Evolutionary conservation across 1,140 invertebrate genomes (phyloP).

Genomic region (Dysdera silvatica): DNA sequence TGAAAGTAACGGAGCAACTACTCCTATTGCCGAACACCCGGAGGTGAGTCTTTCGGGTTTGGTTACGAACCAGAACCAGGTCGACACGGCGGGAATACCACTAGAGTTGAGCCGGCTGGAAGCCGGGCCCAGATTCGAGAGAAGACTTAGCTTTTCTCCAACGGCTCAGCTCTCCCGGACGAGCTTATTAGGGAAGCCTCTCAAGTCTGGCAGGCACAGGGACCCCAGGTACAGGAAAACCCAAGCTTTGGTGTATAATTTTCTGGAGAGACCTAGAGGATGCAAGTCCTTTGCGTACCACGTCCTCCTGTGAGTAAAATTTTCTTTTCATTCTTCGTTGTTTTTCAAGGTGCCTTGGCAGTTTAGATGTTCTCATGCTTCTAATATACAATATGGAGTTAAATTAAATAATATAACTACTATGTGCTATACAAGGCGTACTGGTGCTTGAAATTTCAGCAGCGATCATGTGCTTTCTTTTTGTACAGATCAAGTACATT

Average conservation of each 20-base stretch:
- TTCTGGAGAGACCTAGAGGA: conserved; percentile 81
- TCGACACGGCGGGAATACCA: conserved; percentile 24
- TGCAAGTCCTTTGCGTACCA: conserved; percentile 78
- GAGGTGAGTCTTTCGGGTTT: conserved; percentile 1
- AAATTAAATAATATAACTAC: too few species aligned
- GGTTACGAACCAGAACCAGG: neutral
- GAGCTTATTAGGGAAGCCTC: conserved; percentile 80
- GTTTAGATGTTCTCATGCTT: too few species aligned
- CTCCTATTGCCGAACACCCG: neutral
- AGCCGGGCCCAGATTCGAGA: conserved; percentile 5
- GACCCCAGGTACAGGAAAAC: conserved; percentile 79
- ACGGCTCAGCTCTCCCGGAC: conserved; percentile 52
- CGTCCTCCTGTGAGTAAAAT: conserved; percentile 75
- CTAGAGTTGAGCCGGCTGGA: conserved; percentile 25
- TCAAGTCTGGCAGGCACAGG: conserved; percentile 65
- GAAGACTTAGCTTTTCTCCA: conserved; percentile 14
- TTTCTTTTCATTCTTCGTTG: neutral
- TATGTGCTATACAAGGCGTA: too few species aligned
- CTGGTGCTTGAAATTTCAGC: too few species aligned
- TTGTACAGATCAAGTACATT: too few species aligned
- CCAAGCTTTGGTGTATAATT: conserved; percentile 86
- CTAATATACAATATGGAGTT: too few species aligned
- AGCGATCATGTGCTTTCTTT: too few species aligned
- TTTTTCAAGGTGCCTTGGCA: too few species aligned
- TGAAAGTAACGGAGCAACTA: neutral